Conservation (phyloP, 2,113 vertebrate genomes). For the Xenopus borealis region DNA sequence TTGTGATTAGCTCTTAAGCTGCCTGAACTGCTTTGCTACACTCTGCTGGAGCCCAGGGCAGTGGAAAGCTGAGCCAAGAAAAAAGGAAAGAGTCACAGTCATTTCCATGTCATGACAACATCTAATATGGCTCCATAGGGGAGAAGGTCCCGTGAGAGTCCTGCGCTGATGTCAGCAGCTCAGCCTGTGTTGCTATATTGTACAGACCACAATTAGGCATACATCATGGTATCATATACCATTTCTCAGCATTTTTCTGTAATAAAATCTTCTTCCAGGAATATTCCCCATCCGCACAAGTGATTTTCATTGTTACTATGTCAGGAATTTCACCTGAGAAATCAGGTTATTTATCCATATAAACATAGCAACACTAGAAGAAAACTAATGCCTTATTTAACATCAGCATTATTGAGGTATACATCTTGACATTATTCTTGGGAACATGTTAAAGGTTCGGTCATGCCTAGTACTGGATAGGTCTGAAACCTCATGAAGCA, state of each 20-base stretch:
- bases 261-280: background rate
- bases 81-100: background rate
- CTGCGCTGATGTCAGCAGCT: background rate
- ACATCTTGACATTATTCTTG: too few species aligned
- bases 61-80: background rate
- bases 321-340: conserved; percentile 19
- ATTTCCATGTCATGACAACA: background rate
- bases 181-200: background rate
- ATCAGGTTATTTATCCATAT: background rate
- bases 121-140: background rate
- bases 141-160: background rate
- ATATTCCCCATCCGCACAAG: background rate
- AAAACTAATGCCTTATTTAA: background rate
- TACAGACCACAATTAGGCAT: conserved; percentile 7
- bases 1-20: background rate
- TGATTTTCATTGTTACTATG: conserved; percentile 6
- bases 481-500: too few species aligned
- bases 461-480: too few species aligned
- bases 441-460: too few species aligned
- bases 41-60: background rate
- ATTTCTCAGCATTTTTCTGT: conserved; percentile 10
- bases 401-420: background rate
- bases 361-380: background rate
- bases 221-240: background rate
- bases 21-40: background rate